phyloP scores from a whole-genome alignment of 2,797 vertebrate species.

The Ispidina picta region DNA sequence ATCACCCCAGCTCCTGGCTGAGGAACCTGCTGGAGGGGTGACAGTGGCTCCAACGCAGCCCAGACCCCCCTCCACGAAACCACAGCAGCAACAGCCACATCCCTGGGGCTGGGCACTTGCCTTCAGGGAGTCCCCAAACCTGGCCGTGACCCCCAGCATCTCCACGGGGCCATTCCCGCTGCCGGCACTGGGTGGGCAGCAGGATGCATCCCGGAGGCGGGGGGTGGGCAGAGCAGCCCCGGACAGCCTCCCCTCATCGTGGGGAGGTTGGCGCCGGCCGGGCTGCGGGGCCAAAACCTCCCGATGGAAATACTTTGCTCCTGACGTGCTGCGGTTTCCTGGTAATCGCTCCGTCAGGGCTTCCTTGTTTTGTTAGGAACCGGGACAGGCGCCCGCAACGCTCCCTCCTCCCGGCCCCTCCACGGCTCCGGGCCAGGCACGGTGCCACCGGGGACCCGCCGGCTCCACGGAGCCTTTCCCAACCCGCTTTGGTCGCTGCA shows the following conservation, averaged over 20 bases:
- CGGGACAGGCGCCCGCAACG: neutral
- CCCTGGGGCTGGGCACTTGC: rapidly evolving
- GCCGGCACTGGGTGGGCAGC: neutral
- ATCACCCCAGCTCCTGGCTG: rapidly evolving
- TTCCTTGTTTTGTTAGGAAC: conserved; percentile 62
- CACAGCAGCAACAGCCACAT: neutral
- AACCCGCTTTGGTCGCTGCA: neutral
- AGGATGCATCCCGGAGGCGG: neutral
- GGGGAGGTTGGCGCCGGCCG: conserved; percentile 12
- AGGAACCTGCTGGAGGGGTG: rapidly evolving
- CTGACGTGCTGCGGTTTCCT: conserved; percentile 47
- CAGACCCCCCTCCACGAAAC: rapidly evolving
- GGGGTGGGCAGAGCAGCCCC: neutral
- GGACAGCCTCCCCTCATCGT: neutral
- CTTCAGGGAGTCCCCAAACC: neutral
- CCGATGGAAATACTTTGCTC: conserved; percentile 3
- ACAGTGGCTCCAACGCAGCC: neutral
- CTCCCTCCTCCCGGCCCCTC: neutral
- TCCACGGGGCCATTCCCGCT: rapidly evolving
- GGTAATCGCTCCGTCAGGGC: neutral
- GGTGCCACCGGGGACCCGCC: neutral
- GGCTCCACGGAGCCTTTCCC: neutral
- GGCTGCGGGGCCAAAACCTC: conserved; percentile 22
- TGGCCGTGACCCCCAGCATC: neutral
- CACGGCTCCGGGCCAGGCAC: neutral